Evolutionary conservation across 30 jellyfish, hydroid and myxozoan species (phyloP), one percentile per base, ranked within the genome.

Genomic region (Aurelia coerulea): DNA sequence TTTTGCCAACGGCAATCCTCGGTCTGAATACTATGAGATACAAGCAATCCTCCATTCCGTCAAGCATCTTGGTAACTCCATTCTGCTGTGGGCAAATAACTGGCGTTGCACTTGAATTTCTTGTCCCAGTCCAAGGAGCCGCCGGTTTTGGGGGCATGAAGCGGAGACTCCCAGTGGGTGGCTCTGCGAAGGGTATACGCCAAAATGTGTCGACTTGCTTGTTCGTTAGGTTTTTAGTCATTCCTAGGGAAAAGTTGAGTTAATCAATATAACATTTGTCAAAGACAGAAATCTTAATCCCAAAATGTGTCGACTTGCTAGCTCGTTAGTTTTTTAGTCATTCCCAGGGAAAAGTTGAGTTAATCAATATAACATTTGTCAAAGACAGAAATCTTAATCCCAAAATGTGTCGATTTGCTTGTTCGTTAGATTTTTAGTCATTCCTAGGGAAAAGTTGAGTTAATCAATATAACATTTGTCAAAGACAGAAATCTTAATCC

Each of bases 131-230:
- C 81, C 81, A 68, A 12, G 80, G 59, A 8, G 17, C 73, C 14
- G 81, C 49, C 17, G 65, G 65, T 23, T 64, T n/a, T 12, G 90
- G 90, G 63, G 90, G 41, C 12, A 15, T 54, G 34, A 65, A 79
- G 46, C 90, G 65, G 60, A 64, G 74, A n/a, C 23, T 49, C 15
- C 90, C 90, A 56, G 33, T 18, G n/a, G 90, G 90, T 13, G 81
- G 81, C 39, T 79, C 62, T 14, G 90, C 90, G 51, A 37, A 79
- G 19, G 90, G 90, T 17, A 79, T 53, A 62, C 74, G 31, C 70
- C 81, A 19, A 32, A 79, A 79, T 6, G 73, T 19, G 62, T 79
- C 80, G 58, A 79, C 90, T 15, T 3, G 17, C 13, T 58, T 76
- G 42, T 68, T 75, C 31, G 66, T 72, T 19, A 5, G 10, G 35